phyloP scores from a whole-genome alignment of 2,888 invertebrate genomes.

The Pterostichus madidus region DNA sequence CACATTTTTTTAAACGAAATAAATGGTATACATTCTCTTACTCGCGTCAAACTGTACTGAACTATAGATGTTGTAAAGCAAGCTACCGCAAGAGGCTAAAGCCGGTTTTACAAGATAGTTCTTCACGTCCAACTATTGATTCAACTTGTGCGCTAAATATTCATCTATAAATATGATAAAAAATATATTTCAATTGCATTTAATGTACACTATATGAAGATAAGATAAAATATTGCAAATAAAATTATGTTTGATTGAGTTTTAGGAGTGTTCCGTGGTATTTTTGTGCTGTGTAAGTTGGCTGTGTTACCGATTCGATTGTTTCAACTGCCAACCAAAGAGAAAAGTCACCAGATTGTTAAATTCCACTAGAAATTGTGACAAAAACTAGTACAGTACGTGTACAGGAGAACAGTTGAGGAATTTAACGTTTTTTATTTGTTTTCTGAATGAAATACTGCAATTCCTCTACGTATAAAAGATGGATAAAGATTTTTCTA shows the following conservation, averaged over 20 bases:
- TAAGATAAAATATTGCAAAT: constrained; percentile 8
- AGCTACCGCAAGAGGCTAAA: constrained; percentile 4
- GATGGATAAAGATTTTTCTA: constrained; percentile 17
- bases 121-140: neutral
- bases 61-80: neutral
- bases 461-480: constrained; percentile 15
- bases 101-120: neutral
- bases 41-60: constrained; percentile 29
- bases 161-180: neutral
- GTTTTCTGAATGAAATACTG: constrained; percentile 47
- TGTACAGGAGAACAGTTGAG: constrained; percentile 43
- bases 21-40: too few species aligned
- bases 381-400: constrained; percentile 64
- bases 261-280: neutral
- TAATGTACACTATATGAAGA: neutral
- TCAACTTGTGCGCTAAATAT: too few species aligned
- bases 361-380: constrained; percentile 59
- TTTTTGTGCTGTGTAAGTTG: constrained; percentile 28
- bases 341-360: constrained; percentile 45
- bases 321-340: constrained; percentile 47
- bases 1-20: constrained; percentile 40
- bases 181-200: neutral
- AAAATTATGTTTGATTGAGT: neutral
- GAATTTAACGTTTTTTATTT: constrained; percentile 55
- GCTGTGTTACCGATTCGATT: constrained; percentile 36